Base-by-base conservation (phyloP, 2,888 invertebrate species). In the Drosophila mimica region DNA sequence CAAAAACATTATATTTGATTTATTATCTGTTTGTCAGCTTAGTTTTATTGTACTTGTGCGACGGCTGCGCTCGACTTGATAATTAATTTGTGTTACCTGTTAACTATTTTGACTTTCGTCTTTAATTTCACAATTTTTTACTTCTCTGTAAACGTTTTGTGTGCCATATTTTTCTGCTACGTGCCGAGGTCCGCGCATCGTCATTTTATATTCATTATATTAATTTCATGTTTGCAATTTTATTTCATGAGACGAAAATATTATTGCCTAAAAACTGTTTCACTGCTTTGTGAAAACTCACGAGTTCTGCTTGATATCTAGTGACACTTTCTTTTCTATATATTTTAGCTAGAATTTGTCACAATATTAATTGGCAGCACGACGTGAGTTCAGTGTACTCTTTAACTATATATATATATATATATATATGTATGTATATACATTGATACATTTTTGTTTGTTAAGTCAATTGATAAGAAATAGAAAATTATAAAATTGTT, bases 311-410 rank as follows among this genome's bases (percentile, higher is more conserved):
- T 76, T 76, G 79, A 79, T 73, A 70, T 57, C 40, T 31, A 25
- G 31, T 13, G 30, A n/a, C 51, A 72, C 28, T 56, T 30, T 57
- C 31, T 7, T 53, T 52, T 58, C 34, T 28, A 34, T 20, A 38
- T 38, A 66, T 53, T 38, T 31, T 20, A 30, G 25, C 15, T 11
- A 43, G n/a, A 36, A 68, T 46, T 56, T 28, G 36, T 48, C 57
- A 71, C 30, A 58, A 43, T 48, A 53, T 30, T 65, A 65, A 69
- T 74, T 53, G 57, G 64, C 70, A 70, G 53, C 36, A 54, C 52
- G 4, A 43, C 31, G 75, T 43, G 76, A 76, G 82, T 82, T 83
- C 82, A 83, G 58, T 83, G 84, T 30, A 74, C 82, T 77, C 43
- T 52, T 34, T 5, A 33, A 40, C 25, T 57, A 34, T 40, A 46